Base-by-base conservation (phyloP, 2,888 invertebrate species). In the Argyresthia albistria region DNA sequence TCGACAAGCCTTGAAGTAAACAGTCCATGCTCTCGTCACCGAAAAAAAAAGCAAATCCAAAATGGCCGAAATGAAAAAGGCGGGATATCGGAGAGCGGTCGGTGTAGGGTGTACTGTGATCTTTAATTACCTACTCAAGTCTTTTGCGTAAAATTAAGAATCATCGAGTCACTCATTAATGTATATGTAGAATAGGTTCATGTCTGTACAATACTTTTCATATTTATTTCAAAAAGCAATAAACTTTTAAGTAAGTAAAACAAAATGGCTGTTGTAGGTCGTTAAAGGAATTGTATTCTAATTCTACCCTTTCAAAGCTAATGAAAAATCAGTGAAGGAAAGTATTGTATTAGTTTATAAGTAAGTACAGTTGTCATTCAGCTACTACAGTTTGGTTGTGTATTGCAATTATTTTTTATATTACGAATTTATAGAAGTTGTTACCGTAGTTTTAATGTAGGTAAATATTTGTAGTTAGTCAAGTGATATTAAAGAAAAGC, bases 1-100 rank as follows among this genome's bases (percentile, higher is more conserved):
- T 45, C 90, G 94, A 59, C 93, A 93, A 79, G 94, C 95, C 67
- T 81, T 92, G 58, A 72, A 80, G 65, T 87, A 79, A 73, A 63
- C 12, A 43, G 6, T 25, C 25, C 25, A 25, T 25, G 25, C 25
- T 6, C 25, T 2, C 25, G 25, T 6, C 25, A 6, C n/a, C n/a
- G n/a, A n/a, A n/a, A 25, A 45, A 43, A 43, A 15, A 43, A 43
- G 14, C 14, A 45, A 45, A 8, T 15, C 14, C 45, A 14, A 10
- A 1, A 15, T 14, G 45, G 45, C 45, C 14, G 39, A 10, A 10
- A 39, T n/a, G 45, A 15, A 15, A 16, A 45, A 15, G 45, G 25
- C 25, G 25, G 25, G 25, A 25, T 4, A 25, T 4, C 6, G 25
- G 25, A 25, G 25, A 25, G 25, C 25, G 25, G 25, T 4, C 6